Conservation (phyloP, 2,113 vertebrate genomes). For the Nycticryphes semicollaris region DNA sequence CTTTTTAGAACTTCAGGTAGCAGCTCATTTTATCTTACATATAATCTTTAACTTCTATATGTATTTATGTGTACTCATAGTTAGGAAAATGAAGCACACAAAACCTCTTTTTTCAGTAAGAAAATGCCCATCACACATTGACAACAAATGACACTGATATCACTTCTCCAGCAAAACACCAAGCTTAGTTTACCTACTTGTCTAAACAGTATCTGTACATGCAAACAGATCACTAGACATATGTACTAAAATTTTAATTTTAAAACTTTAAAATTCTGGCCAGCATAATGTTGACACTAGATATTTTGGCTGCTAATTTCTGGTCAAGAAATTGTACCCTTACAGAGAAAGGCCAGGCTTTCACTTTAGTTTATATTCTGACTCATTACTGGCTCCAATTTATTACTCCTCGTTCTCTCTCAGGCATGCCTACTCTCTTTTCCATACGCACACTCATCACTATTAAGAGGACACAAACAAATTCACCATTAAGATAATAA, state of each 20-base stretch:
- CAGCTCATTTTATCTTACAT: not conserved
- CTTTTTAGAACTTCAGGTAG: not conserved
- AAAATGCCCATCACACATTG: not conserved
- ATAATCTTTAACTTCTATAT: not conserved
- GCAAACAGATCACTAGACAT: not conserved
- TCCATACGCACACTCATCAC: not conserved
- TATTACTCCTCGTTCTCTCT: not conserved
- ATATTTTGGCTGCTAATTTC: not conserved
- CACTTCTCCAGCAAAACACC: not conserved
- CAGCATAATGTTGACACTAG: not conserved
- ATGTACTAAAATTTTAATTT: not conserved
- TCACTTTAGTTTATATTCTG: not conserved
- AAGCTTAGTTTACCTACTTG: not conserved
- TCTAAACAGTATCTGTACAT: not conserved
- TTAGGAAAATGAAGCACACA: not conserved
- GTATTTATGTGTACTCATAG: not conserved
- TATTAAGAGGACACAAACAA: not conserved
- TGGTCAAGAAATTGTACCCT: not conserved
- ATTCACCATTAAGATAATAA: not conserved
- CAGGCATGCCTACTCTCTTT: not conserved
- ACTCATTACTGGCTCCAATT: not conserved
- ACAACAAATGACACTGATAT: fast-evolving
- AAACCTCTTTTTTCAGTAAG: not conserved
- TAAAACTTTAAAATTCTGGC: not conserved
- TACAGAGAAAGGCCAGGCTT: not conserved